Conservation (phyloP, 2,888 invertebrate species). For the Thyatira batis region DNA sequence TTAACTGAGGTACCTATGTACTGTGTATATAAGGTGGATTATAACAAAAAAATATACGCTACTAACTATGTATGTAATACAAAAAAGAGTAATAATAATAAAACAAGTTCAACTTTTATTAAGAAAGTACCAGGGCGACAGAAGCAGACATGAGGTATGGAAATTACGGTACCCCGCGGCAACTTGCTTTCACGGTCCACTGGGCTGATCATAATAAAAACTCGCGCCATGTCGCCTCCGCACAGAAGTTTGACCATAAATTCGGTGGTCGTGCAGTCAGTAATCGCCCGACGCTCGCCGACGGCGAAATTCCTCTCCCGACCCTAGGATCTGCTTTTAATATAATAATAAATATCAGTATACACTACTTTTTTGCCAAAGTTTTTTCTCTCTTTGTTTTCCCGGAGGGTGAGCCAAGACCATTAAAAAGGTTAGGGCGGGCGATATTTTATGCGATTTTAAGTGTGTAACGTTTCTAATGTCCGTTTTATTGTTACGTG, state of each 20-base stretch:
- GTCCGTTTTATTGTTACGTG: conserved; percentile 64
- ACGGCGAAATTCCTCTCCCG: conserved; percentile 60
- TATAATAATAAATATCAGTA: conserved; percentile 77
- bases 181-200: conserved; percentile 83
- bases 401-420: conserved; percentile 65
- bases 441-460: conserved; percentile 80
- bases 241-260: conserved; percentile 82
- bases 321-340: conserved; percentile 73
- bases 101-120: conserved; percentile 65
- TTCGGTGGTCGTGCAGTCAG: conserved; percentile 70
- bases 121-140: conserved; percentile 76
- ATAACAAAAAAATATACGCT: too few relatives aligned
- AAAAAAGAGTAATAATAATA: conserved; percentile 17
- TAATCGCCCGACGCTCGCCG: conserved; percentile 66
- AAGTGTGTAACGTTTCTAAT: conserved; percentile 76
- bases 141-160: conserved; percentile 79
- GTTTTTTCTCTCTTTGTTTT: conserved; percentile 73
- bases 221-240: conserved; percentile 78
- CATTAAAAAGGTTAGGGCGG: conserved; percentile 78
- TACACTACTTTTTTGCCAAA: conserved; percentile 72
- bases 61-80: background rate
- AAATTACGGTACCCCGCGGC: conserved; percentile 77
- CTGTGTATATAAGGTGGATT: too few relatives aligned
- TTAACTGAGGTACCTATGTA: too few relatives aligned
- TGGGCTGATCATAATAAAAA: conserved; percentile 83